Evolutionary conservation across 2,113 vertebrate species (phyloP), one percentile per base, ranked within the genome.

Genomic region (Ceyx melanurus): DNA sequence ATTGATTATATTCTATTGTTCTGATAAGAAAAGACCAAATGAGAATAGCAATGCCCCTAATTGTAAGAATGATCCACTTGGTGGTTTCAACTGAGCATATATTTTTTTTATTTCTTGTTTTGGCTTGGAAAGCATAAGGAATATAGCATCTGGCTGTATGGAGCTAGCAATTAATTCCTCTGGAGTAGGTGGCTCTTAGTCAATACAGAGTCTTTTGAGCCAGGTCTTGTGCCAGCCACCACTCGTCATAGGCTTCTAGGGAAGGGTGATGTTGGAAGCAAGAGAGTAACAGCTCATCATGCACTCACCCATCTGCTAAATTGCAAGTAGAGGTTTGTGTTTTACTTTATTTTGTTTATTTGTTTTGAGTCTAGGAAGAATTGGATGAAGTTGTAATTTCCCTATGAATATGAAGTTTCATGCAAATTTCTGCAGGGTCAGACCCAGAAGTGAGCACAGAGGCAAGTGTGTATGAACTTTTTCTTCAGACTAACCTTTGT

Each of bases 1-100:
- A 46, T 11, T 40, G 5, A 78, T 72, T 86, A 15, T 25, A 26
- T 77, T 71, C 18, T 77, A 22, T 33, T 79, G 10, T 25, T 28
- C 1, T 0, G 0, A 14, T 66, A 17, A 26, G 19, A 90, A 79
- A 20, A 29, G 13, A 15, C 1, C 1, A 21, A 58, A 10, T 13
- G 3, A 73, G 88, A 85, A 33, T 19, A 37, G 3, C 25, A 7
- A 11, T 78, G 10, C 2, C 8, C 4, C 4, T 58, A 68, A n/a
- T 3, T 57, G 35, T 23, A 48, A 60, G 42, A 14, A 42, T 1
- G 1, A 53, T 23, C 7, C 11, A 61, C 11, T 75, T 21, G 25
- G 31, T 54, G 61, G n/a, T 35, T 78, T 92, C 46, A 31, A 12
- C 8, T 79, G 15, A 88, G 13, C 12, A 14, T 10, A 4, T 33